Base-by-base conservation (phyloP, 2,113 vertebrate genomes). In the Gobiocypris rarus region DNA sequence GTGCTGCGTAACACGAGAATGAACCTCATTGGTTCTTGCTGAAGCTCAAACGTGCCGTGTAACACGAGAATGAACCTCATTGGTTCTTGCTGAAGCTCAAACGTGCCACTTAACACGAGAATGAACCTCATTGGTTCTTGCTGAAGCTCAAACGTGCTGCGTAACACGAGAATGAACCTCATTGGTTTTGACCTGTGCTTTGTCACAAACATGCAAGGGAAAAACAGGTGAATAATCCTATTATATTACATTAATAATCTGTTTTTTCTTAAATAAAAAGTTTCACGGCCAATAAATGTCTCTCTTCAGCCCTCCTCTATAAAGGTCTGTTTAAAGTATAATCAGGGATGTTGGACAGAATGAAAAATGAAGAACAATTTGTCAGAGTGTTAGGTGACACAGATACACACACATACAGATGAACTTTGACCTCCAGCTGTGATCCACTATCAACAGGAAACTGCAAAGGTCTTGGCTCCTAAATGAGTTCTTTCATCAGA, bases 401-500 rank as follows among this genome's bases (percentile, higher is more conserved):
- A 75, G 85, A 77, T 76, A 63, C 54, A 71, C 70, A 76, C 75
- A 63, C 58, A 67, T 63, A 43, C 59, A 83, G 34, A 59, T 69
- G 83, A 75, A 84, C 67, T 87, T 43, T 83, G 73, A 87, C 84
- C 75, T 65, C 71, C 52, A 85, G 59, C 86, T 85, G 83, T 87
- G 81, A 87, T 87, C 84, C 82, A 82, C 86, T 87, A 83, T 85
- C 81, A 85, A 81, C 86, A 87, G 86, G 81, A 87, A 87, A 85
- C 75, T 56, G 67, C 67, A 73, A 76, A 85, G 84, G 80, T 75
- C 78, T 45, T 75, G 75, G 28, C 86, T 50, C 81, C 38, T 38
- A 80, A 85, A 77, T 61, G 76, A 67, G 22, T 11, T 65, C 83
- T 87, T 81, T 83, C 83, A 69, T 34, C 83, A 85, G 34, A 73